Conservation (phyloP, 2,888 invertebrate species). For the Caenorhabditis uteleia region DNA sequence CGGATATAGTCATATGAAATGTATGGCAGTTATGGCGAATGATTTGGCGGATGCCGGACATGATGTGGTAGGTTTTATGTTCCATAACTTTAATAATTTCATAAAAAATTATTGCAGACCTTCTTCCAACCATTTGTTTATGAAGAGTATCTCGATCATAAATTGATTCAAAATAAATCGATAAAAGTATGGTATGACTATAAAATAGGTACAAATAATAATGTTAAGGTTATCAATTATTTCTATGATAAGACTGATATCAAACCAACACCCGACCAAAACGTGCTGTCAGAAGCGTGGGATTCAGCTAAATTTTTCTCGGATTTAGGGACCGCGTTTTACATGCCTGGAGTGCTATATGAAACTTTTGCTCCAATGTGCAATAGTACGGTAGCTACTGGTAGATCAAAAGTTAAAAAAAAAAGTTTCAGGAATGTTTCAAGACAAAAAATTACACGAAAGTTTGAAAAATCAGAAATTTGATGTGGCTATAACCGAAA, state of each 20-base stretch:
- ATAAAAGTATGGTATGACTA: neutral
- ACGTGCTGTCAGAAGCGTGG: neutral
- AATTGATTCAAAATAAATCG: neutral
- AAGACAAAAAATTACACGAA: constrained; percentile 16
- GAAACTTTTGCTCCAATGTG: neutral
- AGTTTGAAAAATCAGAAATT: constrained; percentile 16
- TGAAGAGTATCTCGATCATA: neutral
- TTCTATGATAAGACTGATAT: neutral
- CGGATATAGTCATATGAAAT: constrained; percentile 29
- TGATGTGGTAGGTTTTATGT: constrained; percentile 27
- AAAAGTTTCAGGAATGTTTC: constrained; percentile 8
- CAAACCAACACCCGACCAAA: neutral
- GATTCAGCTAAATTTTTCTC: neutral
- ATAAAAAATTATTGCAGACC: neutral
- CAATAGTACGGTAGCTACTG: neutral
- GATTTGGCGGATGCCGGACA: constrained; percentile 27
- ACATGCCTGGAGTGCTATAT: neutral
- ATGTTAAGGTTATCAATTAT: neutral
- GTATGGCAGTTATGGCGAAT: constrained; percentile 16
- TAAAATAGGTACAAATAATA: neutral
- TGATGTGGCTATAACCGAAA: constrained; percentile 32
- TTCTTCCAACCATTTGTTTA: neutral
- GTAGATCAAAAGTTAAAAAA: neutral
- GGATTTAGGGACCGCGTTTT: neutral
- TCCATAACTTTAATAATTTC: neutral